phyloP scores from a whole-genome alignment of 2,888 invertebrate species.

The Capitulum mitella region DNA sequence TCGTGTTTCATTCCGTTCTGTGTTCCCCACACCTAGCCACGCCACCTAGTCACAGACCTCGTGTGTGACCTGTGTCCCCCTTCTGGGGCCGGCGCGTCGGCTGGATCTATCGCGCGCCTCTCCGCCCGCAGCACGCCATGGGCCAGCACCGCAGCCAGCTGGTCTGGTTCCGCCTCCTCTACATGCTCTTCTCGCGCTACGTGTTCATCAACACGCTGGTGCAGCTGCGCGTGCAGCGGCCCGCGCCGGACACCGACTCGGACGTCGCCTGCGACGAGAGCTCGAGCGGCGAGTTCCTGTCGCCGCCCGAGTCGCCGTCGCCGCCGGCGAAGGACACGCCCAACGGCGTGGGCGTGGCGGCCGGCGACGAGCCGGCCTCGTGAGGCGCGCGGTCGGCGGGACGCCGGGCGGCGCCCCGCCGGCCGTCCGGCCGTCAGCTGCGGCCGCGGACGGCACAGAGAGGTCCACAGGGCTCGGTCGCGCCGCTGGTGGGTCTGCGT shows the following conservation, averaged over 20 bases:
- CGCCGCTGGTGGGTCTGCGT: too few relatives aligned
- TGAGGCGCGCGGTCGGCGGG: not conserved
- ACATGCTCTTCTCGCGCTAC: slow-evolving; percentile 81
- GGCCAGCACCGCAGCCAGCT: slow-evolving; percentile 79
- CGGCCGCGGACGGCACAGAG: too few relatives aligned
- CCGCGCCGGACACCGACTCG: not conserved
- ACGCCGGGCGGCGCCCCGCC: too few relatives aligned
- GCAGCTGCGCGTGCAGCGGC: not conserved
- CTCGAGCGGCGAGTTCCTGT: slow-evolving; percentile 7
- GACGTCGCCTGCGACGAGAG: not conserved
- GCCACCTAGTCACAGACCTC: too few relatives aligned
- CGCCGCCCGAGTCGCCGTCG: not conserved
- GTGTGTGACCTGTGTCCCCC: too few relatives aligned
- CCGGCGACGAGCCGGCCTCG: not conserved
- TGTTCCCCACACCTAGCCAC: too few relatives aligned
- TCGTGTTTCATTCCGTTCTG: too few relatives aligned
- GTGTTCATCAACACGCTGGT: slow-evolving; percentile 76
- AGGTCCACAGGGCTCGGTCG: too few relatives aligned
- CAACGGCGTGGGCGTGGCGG: not conserved
- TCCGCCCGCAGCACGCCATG: slow-evolving; percentile 66
- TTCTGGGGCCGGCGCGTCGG: too few relatives aligned
- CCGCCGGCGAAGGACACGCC: not conserved
- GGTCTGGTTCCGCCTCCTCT: slow-evolving; percentile 88
- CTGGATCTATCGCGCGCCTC: too few relatives aligned
- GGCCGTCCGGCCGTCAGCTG: too few relatives aligned